Conservation (phyloP, 1,140 invertebrate genomes). For the Thaumetopoea pityocampa region DNA sequence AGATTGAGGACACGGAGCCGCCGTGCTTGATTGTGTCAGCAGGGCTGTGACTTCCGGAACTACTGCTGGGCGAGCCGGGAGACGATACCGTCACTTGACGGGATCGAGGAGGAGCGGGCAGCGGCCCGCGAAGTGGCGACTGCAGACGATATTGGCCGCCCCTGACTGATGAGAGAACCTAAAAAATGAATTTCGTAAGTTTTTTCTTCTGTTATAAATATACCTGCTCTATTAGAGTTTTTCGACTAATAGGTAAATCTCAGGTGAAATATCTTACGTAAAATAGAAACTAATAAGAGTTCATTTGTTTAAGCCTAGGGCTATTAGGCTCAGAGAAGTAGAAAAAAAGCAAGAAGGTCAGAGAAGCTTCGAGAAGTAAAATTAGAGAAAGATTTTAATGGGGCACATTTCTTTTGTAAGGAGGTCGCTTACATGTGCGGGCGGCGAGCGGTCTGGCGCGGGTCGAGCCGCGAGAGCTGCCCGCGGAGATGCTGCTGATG, state of each 20-base stretch:
- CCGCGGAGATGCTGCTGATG: slow-evolving; percentile 80
- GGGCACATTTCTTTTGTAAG: too few relatives aligned
- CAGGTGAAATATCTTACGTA: too few relatives aligned
- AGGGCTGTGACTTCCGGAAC: slow-evolving; percentile 79
- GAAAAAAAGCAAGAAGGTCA: too few relatives aligned
- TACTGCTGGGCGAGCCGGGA: slow-evolving; percentile 84
- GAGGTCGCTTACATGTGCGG: slow-evolving; percentile 80
- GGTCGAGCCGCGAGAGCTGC: slow-evolving; percentile 80
- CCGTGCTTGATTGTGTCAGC: slow-evolving; percentile 82
- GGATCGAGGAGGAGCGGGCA: slow-evolving; percentile 74
- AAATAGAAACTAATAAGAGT: too few relatives aligned
- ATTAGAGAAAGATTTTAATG: too few relatives aligned
- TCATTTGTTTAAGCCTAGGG: too few relatives aligned
- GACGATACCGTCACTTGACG: slow-evolving; percentile 83
- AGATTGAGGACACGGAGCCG: slow-evolving; percentile 69
- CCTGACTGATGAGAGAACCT: slow-evolving; percentile 81
- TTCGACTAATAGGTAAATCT: too few relatives aligned
- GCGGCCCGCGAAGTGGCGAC: slow-evolving; percentile 75
- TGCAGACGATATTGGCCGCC: slow-evolving; percentile 80
- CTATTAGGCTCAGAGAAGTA: too few relatives aligned
- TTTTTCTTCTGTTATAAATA: too few relatives aligned
- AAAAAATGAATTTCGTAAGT: too few relatives aligned
- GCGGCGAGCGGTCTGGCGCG: slow-evolving; percentile 83
- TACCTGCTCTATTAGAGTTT: too few relatives aligned
- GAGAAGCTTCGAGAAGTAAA: too few relatives aligned